Conservation (phyloP, 2,113 vertebrate genomes). For the Paratilapia polleni region DNA sequence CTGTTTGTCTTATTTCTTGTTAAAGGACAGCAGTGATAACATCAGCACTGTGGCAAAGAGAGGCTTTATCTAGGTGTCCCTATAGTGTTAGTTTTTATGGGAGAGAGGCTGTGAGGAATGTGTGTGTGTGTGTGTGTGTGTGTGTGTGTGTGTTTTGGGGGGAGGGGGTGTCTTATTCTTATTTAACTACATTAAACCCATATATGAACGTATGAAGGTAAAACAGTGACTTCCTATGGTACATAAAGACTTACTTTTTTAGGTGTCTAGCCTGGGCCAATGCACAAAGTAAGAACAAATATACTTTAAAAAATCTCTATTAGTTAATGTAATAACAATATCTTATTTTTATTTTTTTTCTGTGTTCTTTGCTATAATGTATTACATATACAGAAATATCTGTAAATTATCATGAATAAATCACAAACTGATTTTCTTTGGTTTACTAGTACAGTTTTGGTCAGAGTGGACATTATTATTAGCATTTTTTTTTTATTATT, state of each 20-base stretch:
- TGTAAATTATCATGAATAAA: no score
- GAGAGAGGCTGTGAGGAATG: neutral
- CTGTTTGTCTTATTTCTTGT: conserved; percentile 42
- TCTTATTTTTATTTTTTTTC: no score
- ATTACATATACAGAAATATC: neutral
- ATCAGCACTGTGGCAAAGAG: conserved; percentile 42
- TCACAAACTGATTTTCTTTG: no score
- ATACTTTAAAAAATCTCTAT: no score
- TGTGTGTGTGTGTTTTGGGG: no score
- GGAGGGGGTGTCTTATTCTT: no score
- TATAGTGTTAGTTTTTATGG: conserved; percentile 1
- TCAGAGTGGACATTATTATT: neutral
- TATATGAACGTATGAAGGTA: no score
- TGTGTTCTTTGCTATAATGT: no score
- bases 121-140: neutral
- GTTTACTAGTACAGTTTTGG: neutral
- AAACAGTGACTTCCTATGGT: no score
- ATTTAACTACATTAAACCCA: no score
- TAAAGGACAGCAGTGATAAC: conserved; percentile 50
- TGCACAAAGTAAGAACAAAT: neutral
- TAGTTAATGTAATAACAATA: no score
- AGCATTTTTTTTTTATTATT: neutral
- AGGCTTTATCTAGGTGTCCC: conserved; percentile 44
- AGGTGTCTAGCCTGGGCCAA: neutral
- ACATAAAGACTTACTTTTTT: neutral